These are phyloP conservation scores for Melieria omissa DNA, from an alignment of 2,888 invertebrate genomes.

Conservation along the genomic window DNA sequence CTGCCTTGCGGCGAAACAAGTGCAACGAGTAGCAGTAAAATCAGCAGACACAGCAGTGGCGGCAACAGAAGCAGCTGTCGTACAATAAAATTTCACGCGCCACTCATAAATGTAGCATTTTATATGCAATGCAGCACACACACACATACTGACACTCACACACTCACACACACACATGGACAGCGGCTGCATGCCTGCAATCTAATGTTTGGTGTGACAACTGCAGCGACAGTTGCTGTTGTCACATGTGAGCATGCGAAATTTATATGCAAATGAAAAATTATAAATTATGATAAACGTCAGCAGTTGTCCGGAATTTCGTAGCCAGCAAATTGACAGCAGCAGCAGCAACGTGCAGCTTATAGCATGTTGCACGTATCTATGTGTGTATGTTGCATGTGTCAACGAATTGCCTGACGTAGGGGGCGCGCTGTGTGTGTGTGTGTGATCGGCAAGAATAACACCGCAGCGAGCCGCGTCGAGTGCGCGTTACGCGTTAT, in stretches of 20 bases:
- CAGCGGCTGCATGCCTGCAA: slow-evolving; percentile 5
- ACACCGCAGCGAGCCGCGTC: too few relatives aligned
- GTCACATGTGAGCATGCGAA: slow-evolving; percentile 53
- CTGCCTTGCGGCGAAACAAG: slow-evolving; percentile 26
- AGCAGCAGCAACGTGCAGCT: slow-evolving; percentile 34
- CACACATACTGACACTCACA: slow-evolving; percentile 6
- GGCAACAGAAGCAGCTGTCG: slow-evolving; percentile 57
- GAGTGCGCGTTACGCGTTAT: too few relatives aligned
- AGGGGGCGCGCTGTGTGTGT: too few relatives aligned
- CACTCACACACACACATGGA: slow-evolving; percentile 1
- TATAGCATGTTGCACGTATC: slow-evolving; percentile 20
- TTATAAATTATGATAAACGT: slow-evolving; percentile 63
- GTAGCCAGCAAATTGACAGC: slow-evolving; percentile 51
- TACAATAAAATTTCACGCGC: slow-evolving; percentile 62
- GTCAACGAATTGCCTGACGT: too few relatives aligned
- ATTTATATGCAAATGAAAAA: slow-evolving; percentile 57
- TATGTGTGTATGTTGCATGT: slow-evolving; percentile 23
- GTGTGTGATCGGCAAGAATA: too few relatives aligned
- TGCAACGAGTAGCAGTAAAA: slow-evolving; percentile 10
- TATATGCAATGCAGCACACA: slow-evolving; percentile 35
- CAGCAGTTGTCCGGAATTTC: slow-evolving; percentile 62
- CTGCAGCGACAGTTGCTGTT: slow-evolving; percentile 58
- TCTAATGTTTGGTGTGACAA: slow-evolving; percentile 10
- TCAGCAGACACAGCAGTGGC: slow-evolving; percentile 7
- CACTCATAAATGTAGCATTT: slow-evolving; percentile 47